phyloP scores from a whole-genome alignment of 2,888 invertebrate species.

The Sinotaia quadrata region DNA sequence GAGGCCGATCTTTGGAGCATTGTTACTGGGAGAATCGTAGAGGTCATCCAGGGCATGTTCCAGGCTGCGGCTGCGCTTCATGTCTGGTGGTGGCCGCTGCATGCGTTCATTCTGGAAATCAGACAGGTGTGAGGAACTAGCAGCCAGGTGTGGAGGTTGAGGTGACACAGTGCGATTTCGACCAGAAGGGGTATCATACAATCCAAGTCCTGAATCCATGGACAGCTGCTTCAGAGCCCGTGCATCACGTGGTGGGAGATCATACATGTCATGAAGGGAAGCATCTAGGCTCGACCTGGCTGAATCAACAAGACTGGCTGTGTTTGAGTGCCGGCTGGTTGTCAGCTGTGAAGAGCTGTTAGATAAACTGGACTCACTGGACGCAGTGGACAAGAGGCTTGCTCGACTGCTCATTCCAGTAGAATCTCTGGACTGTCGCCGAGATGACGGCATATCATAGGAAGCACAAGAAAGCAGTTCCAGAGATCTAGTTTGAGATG shows the following conservation, averaged over 20 bases:
- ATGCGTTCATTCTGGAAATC: constrained; percentile 5
- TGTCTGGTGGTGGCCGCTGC: constrained; percentile 25
- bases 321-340: constrained; percentile 76
- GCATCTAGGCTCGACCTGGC: constrained; percentile 74
- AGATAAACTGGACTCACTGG: constrained; percentile 67
- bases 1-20: constrained; percentile 50
- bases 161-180: constrained; percentile 72
- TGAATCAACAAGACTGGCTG: constrained; percentile 76
- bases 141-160: constrained; percentile 46
- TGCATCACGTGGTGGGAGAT: constrained; percentile 54
- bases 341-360: constrained; percentile 61
- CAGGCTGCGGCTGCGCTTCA: constrained; percentile 36
- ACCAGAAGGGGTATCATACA: constrained; percentile 77
- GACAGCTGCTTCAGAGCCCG: constrained; percentile 55
- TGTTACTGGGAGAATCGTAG: constrained; percentile 69
- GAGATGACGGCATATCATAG: constrained; percentile 13
- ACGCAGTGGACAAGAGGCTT: constrained; percentile 69
- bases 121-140: constrained; percentile 34
- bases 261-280: constrained; percentile 66
- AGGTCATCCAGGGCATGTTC: constrained; percentile 67
- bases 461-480: not conserved
- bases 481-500: constrained; percentile 24
- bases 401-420: constrained; percentile 33
- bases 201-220: constrained; percentile 69
- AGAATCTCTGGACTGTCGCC: constrained; percentile 25